Conservation (phyloP, 2,888 invertebrate genomes). For the Cosmopolites sordidus region DNA sequence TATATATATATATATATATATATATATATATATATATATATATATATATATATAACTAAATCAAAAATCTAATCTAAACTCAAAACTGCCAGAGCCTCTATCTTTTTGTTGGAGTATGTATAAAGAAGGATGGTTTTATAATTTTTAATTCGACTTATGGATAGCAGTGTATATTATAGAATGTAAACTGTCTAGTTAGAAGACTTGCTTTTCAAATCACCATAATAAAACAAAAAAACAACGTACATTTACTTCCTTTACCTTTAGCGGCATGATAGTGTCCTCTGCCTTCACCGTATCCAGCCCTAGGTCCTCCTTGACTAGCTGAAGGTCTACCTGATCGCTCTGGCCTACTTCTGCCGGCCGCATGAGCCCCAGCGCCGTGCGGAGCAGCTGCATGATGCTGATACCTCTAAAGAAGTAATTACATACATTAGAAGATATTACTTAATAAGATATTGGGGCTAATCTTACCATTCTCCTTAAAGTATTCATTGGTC, state of each 20-base stretch:
- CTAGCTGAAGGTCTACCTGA: constrained; percentile 47
- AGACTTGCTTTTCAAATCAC: not conserved
- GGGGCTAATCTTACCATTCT: constrained; percentile 74
- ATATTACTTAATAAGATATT: no score
- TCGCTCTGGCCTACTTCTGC: constrained; percentile 43
- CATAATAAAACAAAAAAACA: not conserved
- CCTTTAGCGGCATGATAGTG: constrained; percentile 69
- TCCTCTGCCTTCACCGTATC: constrained; percentile 67
- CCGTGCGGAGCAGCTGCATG: constrained; percentile 35
- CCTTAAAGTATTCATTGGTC: constrained; percentile 86
- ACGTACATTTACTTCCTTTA: constrained; percentile 48
- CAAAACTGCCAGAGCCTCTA: no score
- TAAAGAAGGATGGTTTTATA: no score
- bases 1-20: no score
- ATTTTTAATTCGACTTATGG: no score
- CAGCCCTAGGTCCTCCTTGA: constrained; percentile 56
- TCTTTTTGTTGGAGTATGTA: no score
- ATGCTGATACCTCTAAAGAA: constrained; percentile 46
- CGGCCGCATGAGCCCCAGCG: constrained; percentile 36
- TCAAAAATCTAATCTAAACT: no score
- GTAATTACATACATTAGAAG: no score
- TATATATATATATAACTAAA: no score
- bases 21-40: no score
- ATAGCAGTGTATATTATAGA: no score
- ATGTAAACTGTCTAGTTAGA: no score